Evolutionary conservation across 2,888 invertebrate genomes (phyloP).

Genomic region (Ernsta delagoae): DNA sequence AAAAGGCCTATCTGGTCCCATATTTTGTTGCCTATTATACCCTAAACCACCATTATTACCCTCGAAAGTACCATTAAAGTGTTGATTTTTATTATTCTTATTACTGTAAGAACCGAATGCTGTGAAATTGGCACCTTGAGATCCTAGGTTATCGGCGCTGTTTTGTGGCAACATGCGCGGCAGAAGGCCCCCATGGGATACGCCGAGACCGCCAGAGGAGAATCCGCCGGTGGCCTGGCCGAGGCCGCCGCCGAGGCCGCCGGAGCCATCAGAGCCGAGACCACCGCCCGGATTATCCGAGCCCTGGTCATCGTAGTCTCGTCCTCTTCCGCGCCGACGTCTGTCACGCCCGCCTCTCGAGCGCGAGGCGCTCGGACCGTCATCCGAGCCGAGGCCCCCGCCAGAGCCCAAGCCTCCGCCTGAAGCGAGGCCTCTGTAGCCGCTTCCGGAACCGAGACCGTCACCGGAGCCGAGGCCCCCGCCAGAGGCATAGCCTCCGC

Average conservation of each 20-base stretch:
- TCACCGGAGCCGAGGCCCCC: constrained; percentile 51
- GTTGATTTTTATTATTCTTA: constrained; percentile 60
- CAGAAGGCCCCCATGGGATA: constrained; percentile 76
- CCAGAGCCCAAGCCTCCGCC: constrained; percentile 51
- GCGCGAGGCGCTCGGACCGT: constrained; percentile 51
- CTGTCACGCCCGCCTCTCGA: constrained; percentile 66
- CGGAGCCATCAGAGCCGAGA: constrained; percentile 50
- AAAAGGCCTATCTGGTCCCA: constrained; percentile 70
- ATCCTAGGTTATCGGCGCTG: constrained; percentile 58
- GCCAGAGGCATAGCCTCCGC: constrained; percentile 41
- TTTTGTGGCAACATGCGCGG: constrained; percentile 77
- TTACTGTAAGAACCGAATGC: constrained; percentile 76
- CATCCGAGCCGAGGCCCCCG: constrained; percentile 49
- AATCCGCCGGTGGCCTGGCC: constrained; percentile 56
- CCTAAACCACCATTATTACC: constrained; percentile 56
- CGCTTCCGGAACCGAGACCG: constrained; percentile 48
- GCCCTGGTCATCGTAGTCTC: constrained; percentile 63
- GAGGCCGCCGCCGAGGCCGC: constrained; percentile 62
- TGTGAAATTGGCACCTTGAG: constrained; percentile 76
- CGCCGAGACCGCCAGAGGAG: constrained; percentile 74
- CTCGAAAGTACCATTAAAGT: constrained; percentile 54
- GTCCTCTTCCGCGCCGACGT: constrained; percentile 76
- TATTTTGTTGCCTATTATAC: constrained; percentile 64
- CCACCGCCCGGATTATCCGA: constrained; percentile 52
- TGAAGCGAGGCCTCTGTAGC: constrained; percentile 53